Evolutionary conservation across 2,888 invertebrate genomes (phyloP).

Genomic region (Cephus spinipes): DNA sequence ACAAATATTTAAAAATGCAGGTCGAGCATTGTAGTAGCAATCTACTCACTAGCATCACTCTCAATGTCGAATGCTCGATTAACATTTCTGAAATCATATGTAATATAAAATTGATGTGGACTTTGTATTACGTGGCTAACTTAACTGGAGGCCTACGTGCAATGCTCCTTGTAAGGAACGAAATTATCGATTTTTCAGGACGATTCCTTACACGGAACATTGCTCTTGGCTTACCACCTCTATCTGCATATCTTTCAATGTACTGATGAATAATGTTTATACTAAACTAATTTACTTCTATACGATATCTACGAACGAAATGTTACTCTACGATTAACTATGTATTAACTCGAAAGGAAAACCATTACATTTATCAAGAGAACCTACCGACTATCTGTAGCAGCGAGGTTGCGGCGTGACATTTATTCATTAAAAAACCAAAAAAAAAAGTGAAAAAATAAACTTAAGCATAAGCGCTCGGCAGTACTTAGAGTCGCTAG

Average conservation of each 20-base stretch:
- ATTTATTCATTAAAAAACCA: constrained; percentile 6
- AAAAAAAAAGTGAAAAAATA: constrained; percentile 3
- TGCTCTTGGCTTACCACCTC: constrained; percentile 35
- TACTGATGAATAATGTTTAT: constrained; percentile 63
- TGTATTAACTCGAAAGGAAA: constrained; percentile 31
- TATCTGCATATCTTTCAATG: constrained; percentile 65
- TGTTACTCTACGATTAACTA: constrained; percentile 36
- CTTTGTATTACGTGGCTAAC: constrained; percentile 47
- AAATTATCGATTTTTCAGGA: background rate
- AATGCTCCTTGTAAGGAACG: background rate
- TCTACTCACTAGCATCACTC: background rate
- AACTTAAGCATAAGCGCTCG: constrained; percentile 37
- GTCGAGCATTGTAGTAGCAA: background rate
- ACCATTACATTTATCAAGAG: constrained; percentile 36
- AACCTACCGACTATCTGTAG: constrained; percentile 2
- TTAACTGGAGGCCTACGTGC: background rate
- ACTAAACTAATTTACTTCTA: constrained; percentile 59
- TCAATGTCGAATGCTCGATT: background rate
- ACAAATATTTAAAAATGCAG: constrained; percentile 10
- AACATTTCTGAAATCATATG: constrained; percentile 21
- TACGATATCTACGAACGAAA: constrained; percentile 53
- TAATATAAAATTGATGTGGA: constrained; percentile 37
- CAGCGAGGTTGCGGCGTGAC: constrained; percentile 10
- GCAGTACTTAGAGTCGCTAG: constrained; percentile 56
- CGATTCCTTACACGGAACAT: background rate